Conservation (phyloP, 2,797 vertebrate species). For the Martes flavigula region DNA sequence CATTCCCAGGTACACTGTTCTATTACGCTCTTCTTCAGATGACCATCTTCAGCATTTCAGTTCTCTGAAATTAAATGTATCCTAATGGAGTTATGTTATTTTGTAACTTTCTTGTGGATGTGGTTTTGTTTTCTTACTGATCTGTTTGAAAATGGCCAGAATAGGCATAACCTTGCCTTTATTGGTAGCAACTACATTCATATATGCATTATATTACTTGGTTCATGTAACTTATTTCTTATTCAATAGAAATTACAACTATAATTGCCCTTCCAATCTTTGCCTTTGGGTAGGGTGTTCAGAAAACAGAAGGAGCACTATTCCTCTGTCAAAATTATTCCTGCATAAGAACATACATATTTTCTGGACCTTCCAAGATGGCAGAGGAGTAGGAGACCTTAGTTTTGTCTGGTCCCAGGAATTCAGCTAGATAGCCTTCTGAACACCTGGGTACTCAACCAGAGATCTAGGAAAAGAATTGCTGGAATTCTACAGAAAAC, state of each 20-base stretch:
- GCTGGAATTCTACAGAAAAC: neutral
- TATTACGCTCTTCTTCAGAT: neutral
- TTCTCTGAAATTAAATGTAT: slow-evolving; percentile 22
- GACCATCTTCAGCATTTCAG: neutral
- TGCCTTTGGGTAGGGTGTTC: neutral
- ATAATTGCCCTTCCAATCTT: neutral
- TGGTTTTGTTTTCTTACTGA: neutral
- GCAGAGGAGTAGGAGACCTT: neutral
- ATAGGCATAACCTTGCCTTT: neutral
- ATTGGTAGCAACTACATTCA: neutral
- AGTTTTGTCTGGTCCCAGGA: neutral
- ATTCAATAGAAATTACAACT: neutral
- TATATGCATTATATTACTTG: neutral
- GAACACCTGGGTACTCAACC: neutral
- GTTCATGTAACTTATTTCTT: neutral
- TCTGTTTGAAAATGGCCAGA: neutral
- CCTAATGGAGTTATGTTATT: neutral
- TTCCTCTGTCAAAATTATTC: neutral
- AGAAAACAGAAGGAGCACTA: neutral
- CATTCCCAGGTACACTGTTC: neutral
- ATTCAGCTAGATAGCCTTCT: neutral
- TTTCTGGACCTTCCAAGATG: neutral
- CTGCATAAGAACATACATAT: neutral
- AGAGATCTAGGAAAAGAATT: neutral
- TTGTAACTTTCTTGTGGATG: neutral